Conservation (phyloP, 2,888 invertebrate genomes). For the Andrena dorsata region DNA sequence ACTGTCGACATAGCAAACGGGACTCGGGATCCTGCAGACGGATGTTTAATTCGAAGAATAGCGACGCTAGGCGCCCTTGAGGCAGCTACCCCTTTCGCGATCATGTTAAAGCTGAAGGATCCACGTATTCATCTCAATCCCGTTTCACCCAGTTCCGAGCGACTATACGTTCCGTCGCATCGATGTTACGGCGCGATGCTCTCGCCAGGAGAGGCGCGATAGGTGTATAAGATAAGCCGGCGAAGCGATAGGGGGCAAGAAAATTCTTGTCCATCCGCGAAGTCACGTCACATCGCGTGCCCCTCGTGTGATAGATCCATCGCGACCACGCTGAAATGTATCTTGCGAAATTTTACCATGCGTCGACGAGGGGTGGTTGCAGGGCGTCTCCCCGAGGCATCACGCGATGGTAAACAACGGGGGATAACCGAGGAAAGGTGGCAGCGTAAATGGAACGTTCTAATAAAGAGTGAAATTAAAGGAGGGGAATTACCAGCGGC, state of each 20-base stretch:
- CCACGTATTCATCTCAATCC: constrained; percentile 10
- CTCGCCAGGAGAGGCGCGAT: constrained; percentile 54
- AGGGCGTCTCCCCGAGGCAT: not conserved
- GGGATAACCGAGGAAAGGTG: not conserved
- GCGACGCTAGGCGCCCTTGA: too few relatives aligned
- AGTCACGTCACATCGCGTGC: constrained; percentile 73
- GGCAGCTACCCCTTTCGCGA: not conserved
- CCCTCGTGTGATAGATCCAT: constrained; percentile 63
- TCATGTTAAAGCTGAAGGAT: constrained; percentile 14
- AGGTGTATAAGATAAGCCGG: constrained; percentile 55
- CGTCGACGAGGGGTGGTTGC: constrained; percentile 5
- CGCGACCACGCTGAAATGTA: constrained; percentile 40
- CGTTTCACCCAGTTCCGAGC: constrained; percentile 5
- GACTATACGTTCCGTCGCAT: not conserved
- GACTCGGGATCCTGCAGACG: too few relatives aligned
- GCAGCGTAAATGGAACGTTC: constrained; percentile 2
- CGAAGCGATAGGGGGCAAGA: constrained; percentile 50
- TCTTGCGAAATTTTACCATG: constrained; percentile 53
- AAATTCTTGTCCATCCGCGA: constrained; percentile 56
- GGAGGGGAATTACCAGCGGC: constrained; percentile 29
- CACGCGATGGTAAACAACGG: constrained; percentile 35
- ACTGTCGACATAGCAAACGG: too few relatives aligned
- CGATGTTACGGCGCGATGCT: constrained; percentile 32
- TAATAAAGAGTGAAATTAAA: constrained; percentile 12
- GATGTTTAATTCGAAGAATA: too few relatives aligned